Conservation (phyloP, 2,888 invertebrate species). For the Slavum lentiscoides region DNA sequence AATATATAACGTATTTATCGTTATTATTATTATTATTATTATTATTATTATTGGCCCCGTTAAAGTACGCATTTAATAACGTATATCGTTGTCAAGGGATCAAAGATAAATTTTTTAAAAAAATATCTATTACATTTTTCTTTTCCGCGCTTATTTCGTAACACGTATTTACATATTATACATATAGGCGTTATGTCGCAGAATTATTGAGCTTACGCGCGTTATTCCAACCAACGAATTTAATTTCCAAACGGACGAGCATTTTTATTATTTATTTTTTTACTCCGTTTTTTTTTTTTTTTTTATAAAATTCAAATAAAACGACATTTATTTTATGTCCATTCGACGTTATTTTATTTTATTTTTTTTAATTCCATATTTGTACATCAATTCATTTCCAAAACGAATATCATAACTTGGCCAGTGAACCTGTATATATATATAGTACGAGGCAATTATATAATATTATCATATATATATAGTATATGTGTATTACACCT, state of each 20-base stretch:
- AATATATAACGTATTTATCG: too few relatives aligned
- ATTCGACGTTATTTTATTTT: background rate
- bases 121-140: background rate
- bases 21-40: too few relatives aligned
- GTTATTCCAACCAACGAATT: constrained; percentile 7
- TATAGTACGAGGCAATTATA: too few relatives aligned
- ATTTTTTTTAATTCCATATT: background rate
- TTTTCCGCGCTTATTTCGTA: background rate
- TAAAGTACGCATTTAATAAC: background rate
- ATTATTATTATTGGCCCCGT: too few relatives aligned
- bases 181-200: constrained; percentile 8
- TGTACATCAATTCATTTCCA: too few relatives aligned
- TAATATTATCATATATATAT: too few relatives aligned
- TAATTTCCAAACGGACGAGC: constrained; percentile 10
- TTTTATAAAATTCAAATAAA: background rate
- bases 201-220: constrained; percentile 22
- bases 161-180: too few relatives aligned
- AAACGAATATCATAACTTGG: too few relatives aligned
- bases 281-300: background rate
- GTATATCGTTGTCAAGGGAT: constrained; percentile 9
- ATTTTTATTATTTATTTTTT: constrained; percentile 1
- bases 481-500: too few relatives aligned
- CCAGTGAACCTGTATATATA: too few relatives aligned
- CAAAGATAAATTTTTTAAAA: constrained; percentile 1
- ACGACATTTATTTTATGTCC: background rate